A percentile compares a stretch with the other conserved stretches of the same genome.
Evolutionary conservation across 92 coral and sea anemone species (phyloP).

Genomic region (Siderastrea radians): DNA sequence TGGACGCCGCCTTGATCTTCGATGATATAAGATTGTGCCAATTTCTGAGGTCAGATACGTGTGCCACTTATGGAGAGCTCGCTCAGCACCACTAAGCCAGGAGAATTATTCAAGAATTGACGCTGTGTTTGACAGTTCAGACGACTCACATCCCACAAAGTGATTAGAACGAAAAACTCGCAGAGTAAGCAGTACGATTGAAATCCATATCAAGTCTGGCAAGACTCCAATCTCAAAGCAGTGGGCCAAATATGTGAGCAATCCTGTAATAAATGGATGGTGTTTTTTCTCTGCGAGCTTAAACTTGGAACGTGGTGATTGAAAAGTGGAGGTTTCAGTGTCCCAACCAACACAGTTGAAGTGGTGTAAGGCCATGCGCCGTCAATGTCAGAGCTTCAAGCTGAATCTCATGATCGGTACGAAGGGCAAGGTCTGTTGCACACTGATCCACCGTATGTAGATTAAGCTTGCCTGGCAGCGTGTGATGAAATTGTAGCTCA

Average conservation of each 20-base stretch:
- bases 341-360: background rate
- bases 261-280: background rate
- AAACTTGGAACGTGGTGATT: background rate
- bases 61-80: conserved; percentile 55
- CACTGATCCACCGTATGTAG: conserved; percentile 44
- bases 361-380: background rate
- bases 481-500: conserved; percentile 43
- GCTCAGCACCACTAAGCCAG: conserved; percentile 27
- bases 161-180: conserved; percentile 23
- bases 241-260: background rate
- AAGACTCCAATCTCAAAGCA: background rate
- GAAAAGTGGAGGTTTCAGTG: background rate
- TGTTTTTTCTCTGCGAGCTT: background rate
- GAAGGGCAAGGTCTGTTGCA: conserved; percentile 43
- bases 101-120: conserved; percentile 48
- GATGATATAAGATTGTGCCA: conserved; percentile 65
- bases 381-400: conserved; percentile 2
- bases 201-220: background rate
- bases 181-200: background rate
- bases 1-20: conserved; percentile 30
- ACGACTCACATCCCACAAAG: conserved; percentile 52
- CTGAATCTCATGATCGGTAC: conserved; percentile 60
- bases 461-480: conserved; percentile 45
- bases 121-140: conserved; percentile 69
- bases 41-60: conserved; percentile 43